Base-by-base conservation (phyloP, 2,113 vertebrate species). In the Apeltes quadracus region DNA sequence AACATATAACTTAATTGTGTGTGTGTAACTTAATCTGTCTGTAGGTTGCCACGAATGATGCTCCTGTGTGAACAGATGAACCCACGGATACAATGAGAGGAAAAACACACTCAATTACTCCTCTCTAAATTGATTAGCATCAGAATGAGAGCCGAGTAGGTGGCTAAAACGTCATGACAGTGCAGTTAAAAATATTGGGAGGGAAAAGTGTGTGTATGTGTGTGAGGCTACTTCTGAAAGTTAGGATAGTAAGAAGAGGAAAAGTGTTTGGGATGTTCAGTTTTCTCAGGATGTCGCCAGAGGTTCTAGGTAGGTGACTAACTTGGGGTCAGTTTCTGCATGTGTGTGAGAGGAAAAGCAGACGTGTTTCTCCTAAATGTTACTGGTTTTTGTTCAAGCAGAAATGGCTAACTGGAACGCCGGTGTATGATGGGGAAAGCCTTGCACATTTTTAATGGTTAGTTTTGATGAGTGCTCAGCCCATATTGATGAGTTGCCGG, bases 81-180 rank as follows among this genome's bases (percentile, higher is more conserved):
- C 54, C 59, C 23, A 61, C 65, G 13, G 62, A 69, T 61, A 69
- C 63, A 69, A 79, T 61, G 44, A 82, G 46, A 70, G 64, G 3
- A 64, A 56, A 71, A 75, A 78, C 16, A 65, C 61, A 83, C 71
- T 83, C 73, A 88, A 83, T 83, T 89, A 86, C 66, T 83, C 48
- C 58, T 76, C 77, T 87, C 71, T 77, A 57, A 79, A 92, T 84
- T 90, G 90, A 90, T 89, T 80, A 80, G 78, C 61, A 85, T 71
- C 41, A 73, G 58, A 77, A 84, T 69, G 76, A 88, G 61, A 89
- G 90, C 90, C 90, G 88, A 90, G 74, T 61, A 68, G 32, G 80
- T 80, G 85, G 70, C 72, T 57, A 75, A 76, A 70, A 78, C 81
- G 81, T 91, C 81, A 89, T 83, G 81, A 85, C 82, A 41, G 71